A percentile compares a stretch with the other conserved stretches of the same genome.
phyloP scores from a whole-genome alignment of 2,113 vertebrate genomes.

The Pholis gunnellus region DNA sequence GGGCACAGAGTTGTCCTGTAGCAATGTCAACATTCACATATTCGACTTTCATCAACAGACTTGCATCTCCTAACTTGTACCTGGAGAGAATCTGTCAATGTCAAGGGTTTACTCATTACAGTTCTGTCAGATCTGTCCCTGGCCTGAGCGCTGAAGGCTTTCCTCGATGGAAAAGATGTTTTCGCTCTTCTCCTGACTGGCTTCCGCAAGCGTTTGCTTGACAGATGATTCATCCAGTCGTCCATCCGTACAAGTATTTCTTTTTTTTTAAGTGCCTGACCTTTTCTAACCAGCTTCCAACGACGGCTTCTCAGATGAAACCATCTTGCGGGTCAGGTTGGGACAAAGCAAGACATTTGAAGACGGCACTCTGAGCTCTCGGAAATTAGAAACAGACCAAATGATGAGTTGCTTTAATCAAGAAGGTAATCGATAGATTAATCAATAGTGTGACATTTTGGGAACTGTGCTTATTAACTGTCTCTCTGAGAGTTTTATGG shows the following conservation, averaged over 20 bases:
- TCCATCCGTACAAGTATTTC: neutral
- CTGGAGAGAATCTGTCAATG: slow-evolving; percentile 24
- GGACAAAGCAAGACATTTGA: neutral
- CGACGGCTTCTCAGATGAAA: neutral
- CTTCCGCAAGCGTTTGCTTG: neutral
- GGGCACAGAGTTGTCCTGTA: slow-evolving; percentile 8
- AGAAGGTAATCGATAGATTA: no score
- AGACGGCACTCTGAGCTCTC: neutral
- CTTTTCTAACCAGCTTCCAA: neutral
- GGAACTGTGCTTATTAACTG: no score
- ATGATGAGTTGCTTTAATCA: neutral
- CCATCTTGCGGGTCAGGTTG: no score
- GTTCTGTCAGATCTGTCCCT: slow-evolving; percentile 22
- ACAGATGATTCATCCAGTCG: neutral
- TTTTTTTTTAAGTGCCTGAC: neutral
- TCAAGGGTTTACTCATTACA: slow-evolving; percentile 32
- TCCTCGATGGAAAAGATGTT: no score
- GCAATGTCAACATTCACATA: neutral
- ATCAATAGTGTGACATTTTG: neutral
- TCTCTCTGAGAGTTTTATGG: neutral
- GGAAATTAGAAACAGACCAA: neutral
- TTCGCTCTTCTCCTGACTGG: neutral
- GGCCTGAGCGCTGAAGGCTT: neutral
- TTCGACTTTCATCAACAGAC: slow-evolving; percentile 8
- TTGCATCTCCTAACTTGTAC: neutral